Evolutionary conservation across 2,888 invertebrate species (phyloP), one percentile per base, ranked within the genome.

Genomic region (Ennomos quercinarius): DNA sequence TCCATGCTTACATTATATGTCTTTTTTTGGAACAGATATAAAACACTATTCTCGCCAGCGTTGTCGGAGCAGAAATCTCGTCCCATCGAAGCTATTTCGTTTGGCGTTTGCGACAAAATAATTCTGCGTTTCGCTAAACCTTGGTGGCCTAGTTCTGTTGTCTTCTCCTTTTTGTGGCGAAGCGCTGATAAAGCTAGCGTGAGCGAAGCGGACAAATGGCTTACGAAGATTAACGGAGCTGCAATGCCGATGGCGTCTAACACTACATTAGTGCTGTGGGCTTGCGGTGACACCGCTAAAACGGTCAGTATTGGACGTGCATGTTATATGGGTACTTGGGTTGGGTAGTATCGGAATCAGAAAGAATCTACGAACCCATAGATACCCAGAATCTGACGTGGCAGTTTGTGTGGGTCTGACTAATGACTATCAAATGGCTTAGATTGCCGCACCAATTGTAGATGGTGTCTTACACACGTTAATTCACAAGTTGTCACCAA

Each of bases 31-130:
- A 34, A 48, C 80, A 89, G 92, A 55, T 81, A 93, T 63, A 63
- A 81, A 9, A 78, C 77, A 0, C 65, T 95, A 17, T 96, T 96
- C 74, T 70, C 78, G 5, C 96, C 96, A 0, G 68, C 83, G 2
- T 77, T 96, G 35, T 94, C 95, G 0, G 57, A 74, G 10, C 73
- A 77, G 3, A 96, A 96, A 84, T 64, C 87, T 0, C 82, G 84
- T 10, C 91, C 94, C 1, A 95, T 96, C 47, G 72, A 94, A 78
- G 87, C 87, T 13, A 76, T 96, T 38, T 93, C 94, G 0, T 94
- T 95, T 64, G 96, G 96, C 0, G 93, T 93, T 0, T 94, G 95
- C 5, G 93, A 94, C 61, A 97, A 97, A 86, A 93, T 97, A 12
- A 93, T 94, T 53, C 70, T 97, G 0, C 88, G 93, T 49, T 97